Percentiles rank a stretch among this genome's conserved stretches.
Evolutionary conservation across 35 echinoderm and acorn worm species (phyloP).

Genomic region (Lytechinus pictus): DNA sequence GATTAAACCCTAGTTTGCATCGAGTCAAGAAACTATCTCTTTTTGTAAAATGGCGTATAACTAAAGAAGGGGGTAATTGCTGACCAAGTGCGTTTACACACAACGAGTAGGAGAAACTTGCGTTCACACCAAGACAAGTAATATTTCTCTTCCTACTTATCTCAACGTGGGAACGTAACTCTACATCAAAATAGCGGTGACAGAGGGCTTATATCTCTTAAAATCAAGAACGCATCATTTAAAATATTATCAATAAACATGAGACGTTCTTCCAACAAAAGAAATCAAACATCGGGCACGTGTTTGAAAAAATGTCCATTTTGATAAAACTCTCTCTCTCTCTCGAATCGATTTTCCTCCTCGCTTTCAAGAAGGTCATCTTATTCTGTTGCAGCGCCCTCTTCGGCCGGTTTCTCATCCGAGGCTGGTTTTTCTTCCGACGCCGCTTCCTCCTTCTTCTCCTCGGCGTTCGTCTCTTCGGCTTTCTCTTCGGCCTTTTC

Average conservation of each 20-base stretch:
- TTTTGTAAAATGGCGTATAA: not conserved
- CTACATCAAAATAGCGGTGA: not conserved
- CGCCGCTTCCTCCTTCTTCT: slow-evolving; percentile 59
- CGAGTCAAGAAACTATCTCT: not conserved
- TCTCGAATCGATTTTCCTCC: not conserved
- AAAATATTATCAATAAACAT: not conserved
- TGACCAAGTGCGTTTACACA: not conserved
- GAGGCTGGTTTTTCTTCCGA: slow-evolving; percentile 4
- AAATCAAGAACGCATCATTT: not conserved
- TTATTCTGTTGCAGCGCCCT: slow-evolving; percentile 52
- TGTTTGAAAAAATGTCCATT: slow-evolving; percentile 22
- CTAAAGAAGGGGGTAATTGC: not conserved
- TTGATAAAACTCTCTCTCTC: slow-evolving; percentile 12
- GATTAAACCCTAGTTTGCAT: too few species aligned
- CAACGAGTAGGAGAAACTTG: not conserved
- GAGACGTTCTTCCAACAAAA: not conserved
- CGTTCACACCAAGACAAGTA: not conserved
- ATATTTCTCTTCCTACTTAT: not conserved
- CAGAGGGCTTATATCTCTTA: not conserved
- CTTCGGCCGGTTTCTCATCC: slow-evolving; percentile 45
- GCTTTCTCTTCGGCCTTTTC: slow-evolving; percentile 44
- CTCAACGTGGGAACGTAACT: not conserved
- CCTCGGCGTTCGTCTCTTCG: slow-evolving; percentile 67
- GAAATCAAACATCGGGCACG: not conserved
- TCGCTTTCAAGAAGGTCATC: not conserved